Evolutionary conservation across 1,140 invertebrate species (phyloP).

Genomic region (Adelges cooleyi): DNA sequence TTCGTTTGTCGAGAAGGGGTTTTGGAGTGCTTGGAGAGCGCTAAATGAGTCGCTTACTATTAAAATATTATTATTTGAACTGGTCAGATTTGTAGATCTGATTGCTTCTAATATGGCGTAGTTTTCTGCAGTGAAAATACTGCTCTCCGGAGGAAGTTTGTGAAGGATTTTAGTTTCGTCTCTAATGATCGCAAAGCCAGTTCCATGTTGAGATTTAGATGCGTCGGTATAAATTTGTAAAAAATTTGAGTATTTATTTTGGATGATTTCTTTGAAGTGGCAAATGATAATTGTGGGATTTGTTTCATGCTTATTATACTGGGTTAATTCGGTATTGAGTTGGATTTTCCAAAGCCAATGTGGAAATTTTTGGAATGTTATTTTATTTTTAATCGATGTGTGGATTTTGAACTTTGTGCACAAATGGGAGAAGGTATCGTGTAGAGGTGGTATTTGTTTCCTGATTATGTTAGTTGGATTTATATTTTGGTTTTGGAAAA

Average conservation of each 20-base stretch:
- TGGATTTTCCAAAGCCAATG: background rate
- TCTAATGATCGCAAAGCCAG: background rate
- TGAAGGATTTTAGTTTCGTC: background rate
- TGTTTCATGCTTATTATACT: background rate
- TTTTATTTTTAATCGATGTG: background rate
- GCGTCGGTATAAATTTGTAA: background rate
- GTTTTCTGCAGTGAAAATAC: background rate
- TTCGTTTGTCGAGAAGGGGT: background rate
- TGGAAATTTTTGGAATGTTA: background rate
- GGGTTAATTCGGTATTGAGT: background rate
- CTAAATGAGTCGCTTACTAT: background rate
- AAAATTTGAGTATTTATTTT: background rate
- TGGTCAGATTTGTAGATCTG: background rate
- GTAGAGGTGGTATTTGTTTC: background rate
- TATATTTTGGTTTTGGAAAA: background rate
- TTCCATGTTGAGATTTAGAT: background rate
- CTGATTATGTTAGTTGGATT: background rate
- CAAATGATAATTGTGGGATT: background rate
- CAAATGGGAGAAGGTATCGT: background rate
- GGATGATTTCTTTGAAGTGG: background rate
- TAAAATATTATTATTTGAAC: background rate
- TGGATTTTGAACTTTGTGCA: background rate
- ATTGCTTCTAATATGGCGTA: background rate
- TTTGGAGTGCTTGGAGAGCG: background rate
- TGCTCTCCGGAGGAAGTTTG: background rate